Evolutionary conservation across 2,797 vertebrate genomes (phyloP).

Genomic region (Molossus molossus): DNA sequence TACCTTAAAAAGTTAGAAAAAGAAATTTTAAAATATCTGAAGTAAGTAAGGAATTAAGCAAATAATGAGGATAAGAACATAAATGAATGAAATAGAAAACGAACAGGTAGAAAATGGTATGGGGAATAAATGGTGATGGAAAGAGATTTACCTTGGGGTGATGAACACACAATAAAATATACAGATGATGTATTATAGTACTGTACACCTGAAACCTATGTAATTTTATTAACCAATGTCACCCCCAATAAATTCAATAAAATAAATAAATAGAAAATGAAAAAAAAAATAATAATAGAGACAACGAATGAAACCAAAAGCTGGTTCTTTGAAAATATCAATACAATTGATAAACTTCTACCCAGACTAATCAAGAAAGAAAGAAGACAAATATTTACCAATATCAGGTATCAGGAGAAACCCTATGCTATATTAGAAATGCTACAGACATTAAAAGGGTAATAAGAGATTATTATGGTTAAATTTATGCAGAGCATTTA

Average conservation of each 20-base stretch:
- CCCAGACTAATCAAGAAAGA: not conserved
- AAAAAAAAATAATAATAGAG: not conserved
- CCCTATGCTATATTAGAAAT: not conserved
- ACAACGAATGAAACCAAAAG: constrained; percentile 8
- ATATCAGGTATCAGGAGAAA: not conserved
- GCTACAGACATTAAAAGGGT: not conserved
- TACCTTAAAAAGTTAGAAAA: not conserved
- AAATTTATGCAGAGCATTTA: too few relatives aligned
- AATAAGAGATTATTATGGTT: too few relatives aligned
- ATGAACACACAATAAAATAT: too few relatives aligned
- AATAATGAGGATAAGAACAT: not conserved
- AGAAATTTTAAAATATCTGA: not conserved
- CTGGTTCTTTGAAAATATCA: not conserved
- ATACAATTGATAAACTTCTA: constrained; percentile 11
- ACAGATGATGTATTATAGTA: too few relatives aligned
- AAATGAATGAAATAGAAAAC: constrained; percentile 16
- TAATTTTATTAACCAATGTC: too few relatives aligned
- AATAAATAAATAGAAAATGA: not conserved
- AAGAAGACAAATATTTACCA: not conserved
- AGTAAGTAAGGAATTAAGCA: constrained; percentile 6
- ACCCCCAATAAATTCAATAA: too few relatives aligned
- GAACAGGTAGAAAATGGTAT: too few relatives aligned
- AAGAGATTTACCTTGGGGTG: too few relatives aligned
- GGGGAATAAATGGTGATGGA: too few relatives aligned
- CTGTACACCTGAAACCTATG: too few relatives aligned